phyloP scores from a whole-genome alignment of 2,797 vertebrate species.

The Zenarchopterus dispar region DNA sequence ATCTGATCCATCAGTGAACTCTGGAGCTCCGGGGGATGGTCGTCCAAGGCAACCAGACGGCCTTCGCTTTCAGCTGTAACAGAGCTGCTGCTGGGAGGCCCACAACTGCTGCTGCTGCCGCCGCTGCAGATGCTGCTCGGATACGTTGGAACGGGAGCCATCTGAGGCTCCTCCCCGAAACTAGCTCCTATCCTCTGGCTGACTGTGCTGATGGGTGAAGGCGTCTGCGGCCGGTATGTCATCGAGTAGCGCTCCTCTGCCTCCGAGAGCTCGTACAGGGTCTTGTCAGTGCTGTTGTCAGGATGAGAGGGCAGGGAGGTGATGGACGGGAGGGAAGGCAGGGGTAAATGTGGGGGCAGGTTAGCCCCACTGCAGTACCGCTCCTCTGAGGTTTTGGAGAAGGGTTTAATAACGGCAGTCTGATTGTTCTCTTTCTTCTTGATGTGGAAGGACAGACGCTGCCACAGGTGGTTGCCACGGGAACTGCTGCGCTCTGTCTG shows the following conservation, averaged over 20 bases:
- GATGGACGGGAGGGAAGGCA: constrained; percentile 74
- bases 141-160: constrained; percentile 55
- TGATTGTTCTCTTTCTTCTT: constrained; percentile 97
- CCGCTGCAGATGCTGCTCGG: constrained; percentile 63
- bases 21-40: constrained; percentile 81
- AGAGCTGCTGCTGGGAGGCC: constrained; percentile 53
- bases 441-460: constrained; percentile 95
- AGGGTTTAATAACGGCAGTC: constrained; percentile 97
- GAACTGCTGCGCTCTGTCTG: constrained; percentile 91
- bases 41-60: constrained; percentile 44
- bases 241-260: constrained; percentile 88
- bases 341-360: constrained; percentile 70
- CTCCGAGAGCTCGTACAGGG: constrained; percentile 89
- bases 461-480: constrained; percentile 95
- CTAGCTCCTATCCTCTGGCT: constrained; percentile 82
- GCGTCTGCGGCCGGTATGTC: constrained; percentile 87
- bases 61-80: constrained; percentile 43
- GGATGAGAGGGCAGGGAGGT: constrained; percentile 78
- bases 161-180: constrained; percentile 62
- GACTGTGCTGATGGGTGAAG: constrained; percentile 93
- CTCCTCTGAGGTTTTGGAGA: constrained; percentile 91
- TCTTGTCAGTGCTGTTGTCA: constrained; percentile 87
- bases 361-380: constrained; percentile 78
- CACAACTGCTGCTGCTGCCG: constrained; percentile 62
- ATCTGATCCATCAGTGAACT: constrained; percentile 97